phyloP scores from a whole-genome alignment of 2,797 vertebrate species.

The Mormyrus proboscirostris region DNA sequence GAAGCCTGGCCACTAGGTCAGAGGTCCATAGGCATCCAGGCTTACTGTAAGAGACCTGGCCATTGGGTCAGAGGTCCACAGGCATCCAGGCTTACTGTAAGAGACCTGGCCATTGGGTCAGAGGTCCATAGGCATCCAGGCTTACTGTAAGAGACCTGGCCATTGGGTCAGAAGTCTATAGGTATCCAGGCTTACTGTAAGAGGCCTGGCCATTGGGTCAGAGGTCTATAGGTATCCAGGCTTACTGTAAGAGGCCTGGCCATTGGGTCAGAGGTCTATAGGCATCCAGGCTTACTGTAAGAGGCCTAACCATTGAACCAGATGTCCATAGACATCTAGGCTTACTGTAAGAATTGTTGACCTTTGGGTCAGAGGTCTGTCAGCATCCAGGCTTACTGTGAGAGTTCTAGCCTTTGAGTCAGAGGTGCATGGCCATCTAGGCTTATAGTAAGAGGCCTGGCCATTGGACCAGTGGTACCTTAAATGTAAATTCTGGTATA shows the following conservation, averaged over 20 bases:
- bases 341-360: neutral
- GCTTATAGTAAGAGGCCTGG: neutral
- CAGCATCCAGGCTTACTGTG: neutral
- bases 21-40: neutral
- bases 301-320: neutral
- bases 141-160: neutral
- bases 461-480: neutral
- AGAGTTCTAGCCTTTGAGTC: neutral
- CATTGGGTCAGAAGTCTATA: neutral
- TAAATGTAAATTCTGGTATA: neutral
- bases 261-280: neutral
- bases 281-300: neutral
- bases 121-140: neutral
- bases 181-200: neutral
- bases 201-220: neutral
- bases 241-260: neutral
- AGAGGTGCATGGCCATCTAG: neutral
- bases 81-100: neutral
- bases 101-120: neutral
- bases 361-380: neutral
- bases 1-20: neutral
- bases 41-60: neutral
- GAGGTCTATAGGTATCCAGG: neutral
- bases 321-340: neutral
- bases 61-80: neutral